A percentile compares a stretch with the other conserved stretches of the same genome.
These are phyloP conservation scores for Drosophila tripunctata DNA, from an alignment of 2,888 invertebrate genomes.

Conservation along the genomic window DNA sequence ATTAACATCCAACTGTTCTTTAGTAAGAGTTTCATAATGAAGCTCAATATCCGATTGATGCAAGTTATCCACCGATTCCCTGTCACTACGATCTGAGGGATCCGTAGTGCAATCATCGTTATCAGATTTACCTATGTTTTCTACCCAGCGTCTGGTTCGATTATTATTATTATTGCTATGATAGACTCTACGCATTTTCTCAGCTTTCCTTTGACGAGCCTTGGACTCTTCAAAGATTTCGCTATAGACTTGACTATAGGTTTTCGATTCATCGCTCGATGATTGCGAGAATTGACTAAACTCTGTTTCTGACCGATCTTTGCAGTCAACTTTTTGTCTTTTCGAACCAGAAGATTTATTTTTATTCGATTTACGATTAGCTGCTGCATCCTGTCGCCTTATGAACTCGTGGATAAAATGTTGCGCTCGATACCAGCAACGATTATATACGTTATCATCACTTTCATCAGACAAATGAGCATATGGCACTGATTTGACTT, in stretches of 20 bases:
- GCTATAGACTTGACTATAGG: constrained; percentile 58
- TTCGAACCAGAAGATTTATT: background rate
- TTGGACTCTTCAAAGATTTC: constrained; percentile 61
- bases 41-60: background rate
- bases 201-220: constrained; percentile 45
- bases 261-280: constrained; percentile 57
- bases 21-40: constrained; percentile 1
- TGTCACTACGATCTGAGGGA: constrained; percentile 5
- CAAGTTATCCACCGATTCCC: constrained; percentile 1
- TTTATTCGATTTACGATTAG: background rate
- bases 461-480: background rate
- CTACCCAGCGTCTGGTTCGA: constrained; percentile 36
- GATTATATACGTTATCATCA: background rate
- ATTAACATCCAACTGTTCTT: constrained; percentile 19
- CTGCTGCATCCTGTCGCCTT: constrained; percentile 14
- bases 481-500: background rate
- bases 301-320: constrained; percentile 19
- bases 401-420: constrained; percentile 14
- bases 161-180: constrained; percentile 9
- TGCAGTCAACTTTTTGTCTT: background rate
- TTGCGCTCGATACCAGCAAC: constrained; percentile 20
- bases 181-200: constrained; percentile 33
- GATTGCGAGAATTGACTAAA: constrained; percentile 20
- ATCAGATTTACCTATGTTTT: constrained; percentile 8
- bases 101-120: constrained; percentile 12